Conservation (phyloP, 2,888 invertebrate species). For the Hofmannophila pseudospretella region DNA sequence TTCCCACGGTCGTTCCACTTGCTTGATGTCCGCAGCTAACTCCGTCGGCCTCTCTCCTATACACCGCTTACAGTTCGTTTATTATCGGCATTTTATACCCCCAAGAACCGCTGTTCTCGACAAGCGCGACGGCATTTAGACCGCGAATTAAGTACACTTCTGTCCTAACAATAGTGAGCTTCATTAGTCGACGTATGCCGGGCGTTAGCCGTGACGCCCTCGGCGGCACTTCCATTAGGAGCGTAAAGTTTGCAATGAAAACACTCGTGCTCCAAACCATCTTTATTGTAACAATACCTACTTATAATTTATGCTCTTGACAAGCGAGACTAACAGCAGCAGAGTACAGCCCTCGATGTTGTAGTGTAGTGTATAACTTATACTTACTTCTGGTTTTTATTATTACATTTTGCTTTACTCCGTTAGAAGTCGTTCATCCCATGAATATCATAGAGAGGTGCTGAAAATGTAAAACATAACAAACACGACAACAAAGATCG, state of each 20-base stretch:
- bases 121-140: slow-evolving; percentile 42
- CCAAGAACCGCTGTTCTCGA: slow-evolving; percentile 36
- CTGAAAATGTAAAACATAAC: slow-evolving; percentile 23
- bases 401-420: slow-evolving; percentile 23
- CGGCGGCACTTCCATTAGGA: slow-evolving; percentile 49
- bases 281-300: slow-evolving; percentile 63
- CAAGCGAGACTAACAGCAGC: slow-evolving; percentile 59
- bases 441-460: slow-evolving; percentile 13
- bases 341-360: slow-evolving; percentile 21
- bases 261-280: slow-evolving; percentile 58
- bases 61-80: slow-evolving; percentile 34
- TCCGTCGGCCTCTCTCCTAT: slow-evolving; percentile 17
- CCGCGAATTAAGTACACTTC: slow-evolving; percentile 64
- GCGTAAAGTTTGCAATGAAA: slow-evolving; percentile 62
- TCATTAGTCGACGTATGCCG: slow-evolving; percentile 71
- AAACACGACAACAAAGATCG: slow-evolving; percentile 30
- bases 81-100: slow-evolving; percentile 45
- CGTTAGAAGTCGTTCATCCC: slow-evolving; percentile 1
- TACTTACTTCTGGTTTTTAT: slow-evolving; percentile 61
- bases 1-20: slow-evolving; percentile 5
- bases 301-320: slow-evolving; percentile 69
- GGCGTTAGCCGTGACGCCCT: slow-evolving; percentile 68
- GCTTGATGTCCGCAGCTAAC: slow-evolving; percentile 7
- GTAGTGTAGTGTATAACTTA: no score
- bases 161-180: slow-evolving; percentile 63